A percentile compares a stretch with the other conserved stretches of the same genome.
phyloP scores from a whole-genome alignment of 2,888 invertebrate genomes.

The Tachina fera region DNA sequence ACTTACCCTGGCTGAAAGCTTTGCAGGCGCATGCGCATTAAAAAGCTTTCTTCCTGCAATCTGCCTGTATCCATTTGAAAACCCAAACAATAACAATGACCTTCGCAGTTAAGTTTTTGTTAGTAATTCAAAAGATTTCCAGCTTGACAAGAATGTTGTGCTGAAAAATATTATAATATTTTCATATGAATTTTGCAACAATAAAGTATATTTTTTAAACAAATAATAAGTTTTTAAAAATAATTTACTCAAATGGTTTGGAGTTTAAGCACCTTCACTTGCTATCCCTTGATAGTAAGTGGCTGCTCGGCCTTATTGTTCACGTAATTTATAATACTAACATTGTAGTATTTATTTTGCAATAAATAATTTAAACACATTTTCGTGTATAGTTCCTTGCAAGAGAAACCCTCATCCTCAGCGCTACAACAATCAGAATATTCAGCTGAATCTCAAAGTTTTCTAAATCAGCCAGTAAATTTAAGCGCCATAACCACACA shows the following conservation, averaged over 20 bases:
- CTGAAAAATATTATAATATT: constrained; percentile 25
- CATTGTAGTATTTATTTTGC: not conserved
- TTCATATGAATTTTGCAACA: constrained; percentile 30
- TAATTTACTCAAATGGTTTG: constrained; percentile 75
- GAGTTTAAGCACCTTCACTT: constrained; percentile 79
- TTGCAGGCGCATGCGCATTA: constrained; percentile 36
- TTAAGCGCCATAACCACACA: constrained; percentile 59
- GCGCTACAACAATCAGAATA: constrained; percentile 74
- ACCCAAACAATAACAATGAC: constrained; percentile 69
- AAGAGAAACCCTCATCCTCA: constrained; percentile 78
- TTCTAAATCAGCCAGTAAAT: constrained; percentile 76
- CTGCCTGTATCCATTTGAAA: constrained; percentile 22
- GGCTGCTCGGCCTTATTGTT: constrained; percentile 78
- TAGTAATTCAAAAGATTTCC: constrained; percentile 39
- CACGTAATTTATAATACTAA: constrained; percentile 73
- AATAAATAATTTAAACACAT: constrained; percentile 1
- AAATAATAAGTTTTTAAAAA: not conserved
- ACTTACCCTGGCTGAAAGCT: not conserved
- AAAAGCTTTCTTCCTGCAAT: constrained; percentile 16
- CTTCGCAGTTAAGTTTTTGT: constrained; percentile 67
- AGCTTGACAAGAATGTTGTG: constrained; percentile 37
- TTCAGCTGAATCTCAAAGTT: constrained; percentile 76
- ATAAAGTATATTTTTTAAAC: constrained; percentile 4
- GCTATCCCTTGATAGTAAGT: constrained; percentile 80
- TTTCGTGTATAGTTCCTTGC: constrained; percentile 76